Conservation (phyloP, 2,888 invertebrate species). For the Dasypogon diadema region DNA sequence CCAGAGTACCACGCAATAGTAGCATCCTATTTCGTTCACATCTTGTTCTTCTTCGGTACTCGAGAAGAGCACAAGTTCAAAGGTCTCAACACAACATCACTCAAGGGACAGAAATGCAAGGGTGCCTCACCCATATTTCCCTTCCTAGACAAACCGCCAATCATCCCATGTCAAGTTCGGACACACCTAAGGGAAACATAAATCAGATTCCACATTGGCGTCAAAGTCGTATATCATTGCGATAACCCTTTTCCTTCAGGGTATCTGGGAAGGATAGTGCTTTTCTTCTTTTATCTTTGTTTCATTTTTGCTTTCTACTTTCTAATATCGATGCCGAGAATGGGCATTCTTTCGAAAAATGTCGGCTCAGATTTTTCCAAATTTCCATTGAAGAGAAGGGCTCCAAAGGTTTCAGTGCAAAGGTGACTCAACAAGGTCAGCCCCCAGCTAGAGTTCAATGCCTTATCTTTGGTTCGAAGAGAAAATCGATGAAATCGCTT, state of each 20-base stretch:
- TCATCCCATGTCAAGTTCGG: constrained; percentile 1
- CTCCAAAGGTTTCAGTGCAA: neutral
- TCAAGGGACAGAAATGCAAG: too few relatives aligned
- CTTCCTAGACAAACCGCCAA: neutral
- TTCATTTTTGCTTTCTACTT: too few relatives aligned
- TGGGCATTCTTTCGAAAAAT: neutral
- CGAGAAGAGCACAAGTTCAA: too few relatives aligned
- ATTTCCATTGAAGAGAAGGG: neutral
- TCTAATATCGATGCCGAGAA: neutral
- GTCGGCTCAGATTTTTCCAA: neutral
- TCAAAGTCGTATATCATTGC: constrained; percentile 9
- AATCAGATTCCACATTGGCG: constrained; percentile 2
- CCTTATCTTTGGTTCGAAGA: constrained; percentile 3
- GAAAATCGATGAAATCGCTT: constrained; percentile 36
- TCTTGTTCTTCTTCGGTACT: too few relatives aligned
- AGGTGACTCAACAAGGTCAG: constrained; percentile 38
- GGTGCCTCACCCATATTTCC: neutral
- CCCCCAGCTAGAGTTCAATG: constrained; percentile 12
- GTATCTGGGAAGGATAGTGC: neutral
- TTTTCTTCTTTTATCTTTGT: neutral
- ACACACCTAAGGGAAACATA: constrained; percentile 34
- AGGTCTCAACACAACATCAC: too few relatives aligned
- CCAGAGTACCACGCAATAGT: too few relatives aligned
- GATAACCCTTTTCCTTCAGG: neutral
- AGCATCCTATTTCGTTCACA: too few relatives aligned